Evolutionary conservation across 2,113 vertebrate species (phyloP), one percentile per base, ranked within the genome.

Genomic region (Bos javanicus): DNA sequence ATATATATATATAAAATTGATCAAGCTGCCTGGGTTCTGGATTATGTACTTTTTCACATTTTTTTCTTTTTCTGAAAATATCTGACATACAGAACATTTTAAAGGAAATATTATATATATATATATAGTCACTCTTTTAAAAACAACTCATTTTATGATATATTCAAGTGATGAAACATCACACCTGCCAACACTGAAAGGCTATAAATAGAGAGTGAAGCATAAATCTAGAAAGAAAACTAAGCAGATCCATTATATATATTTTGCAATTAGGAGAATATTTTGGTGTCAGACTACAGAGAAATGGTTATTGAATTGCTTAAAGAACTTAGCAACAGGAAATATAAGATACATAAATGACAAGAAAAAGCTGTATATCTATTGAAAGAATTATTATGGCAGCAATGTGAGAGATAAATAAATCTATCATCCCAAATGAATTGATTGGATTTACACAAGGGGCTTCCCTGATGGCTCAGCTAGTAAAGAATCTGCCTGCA

Each of bases 101-200:
- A 59, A 90, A 97, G 21, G n/a, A 64, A 93, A 74, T 52, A 90
- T 78, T 97, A 6, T 50, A n/a, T 50, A 19, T 17, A 19, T 17
- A 4, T 21, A 60, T 21, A 4, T 21, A 36, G n/a, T 83, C 52
- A 56, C 36, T 90, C 54, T 43, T 85, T 60, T 30, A 60, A 96
- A 95, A 96, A 94, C 10, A 81, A 80, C 57, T 46, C 92, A 96
- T 94, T 97, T 98, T 92, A 88, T 46, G 39, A 87, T 97, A 84
- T 71, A 95, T 95, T 98, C 86, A 97, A 95, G 87, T 97, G 94
- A 97, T 93, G 92, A 96, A 94, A 81, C 71, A 96, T 96, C 90
- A 96, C 96, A 98, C 97, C 98, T 98, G 96, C 98, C 96, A 97
- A 88, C 86, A 95, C 28, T 95, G 86, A 98, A 97, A 95, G 74